These are phyloP conservation scores for Danio choprae DNA, from an alignment of 2,797 vertebrate species.

Conservation along the genomic window DNA sequence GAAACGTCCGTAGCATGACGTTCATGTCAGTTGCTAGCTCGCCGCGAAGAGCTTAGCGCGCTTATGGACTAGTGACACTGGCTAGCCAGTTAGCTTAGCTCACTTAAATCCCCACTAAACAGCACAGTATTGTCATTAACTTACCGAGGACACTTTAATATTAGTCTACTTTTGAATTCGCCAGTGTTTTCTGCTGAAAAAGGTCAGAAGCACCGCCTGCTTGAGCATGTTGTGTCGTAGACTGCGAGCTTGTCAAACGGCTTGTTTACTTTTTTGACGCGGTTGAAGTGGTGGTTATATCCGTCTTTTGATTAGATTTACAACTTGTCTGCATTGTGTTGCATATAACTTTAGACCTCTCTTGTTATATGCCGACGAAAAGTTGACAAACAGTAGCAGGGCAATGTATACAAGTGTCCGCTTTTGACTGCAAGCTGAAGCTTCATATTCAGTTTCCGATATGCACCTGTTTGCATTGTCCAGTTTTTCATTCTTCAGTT, in stretches of 20 bases:
- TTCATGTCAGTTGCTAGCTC: slow-evolving; percentile 37
- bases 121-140: not conserved
- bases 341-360: not conserved
- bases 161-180: not conserved
- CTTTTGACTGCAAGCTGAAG: not conserved
- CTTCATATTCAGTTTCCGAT: not conserved
- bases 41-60: slow-evolving; percentile 34
- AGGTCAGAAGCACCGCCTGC: too few species aligned
- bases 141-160: not conserved
- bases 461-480: not conserved
- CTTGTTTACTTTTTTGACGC: slow-evolving; percentile 23
- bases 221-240: not conserved
- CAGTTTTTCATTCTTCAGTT: not conserved
- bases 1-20: not conserved
- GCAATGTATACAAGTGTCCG: not conserved
- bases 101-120: not conserved
- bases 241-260: not conserved
- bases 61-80: slow-evolving; percentile 29
- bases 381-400: not conserved
- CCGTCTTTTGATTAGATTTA: too few species aligned
- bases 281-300: not conserved
- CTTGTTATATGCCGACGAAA: not conserved
- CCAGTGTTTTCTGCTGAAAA: not conserved
- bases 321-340: not conserved
- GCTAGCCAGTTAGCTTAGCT: slow-evolving; percentile 49